Percentiles rank a stretch among this genome's conserved stretches.
These are phyloP conservation scores for Zygothrica quintamaculata DNA, from an alignment of 2,888 invertebrate genomes.

Conservation along the genomic window DNA sequence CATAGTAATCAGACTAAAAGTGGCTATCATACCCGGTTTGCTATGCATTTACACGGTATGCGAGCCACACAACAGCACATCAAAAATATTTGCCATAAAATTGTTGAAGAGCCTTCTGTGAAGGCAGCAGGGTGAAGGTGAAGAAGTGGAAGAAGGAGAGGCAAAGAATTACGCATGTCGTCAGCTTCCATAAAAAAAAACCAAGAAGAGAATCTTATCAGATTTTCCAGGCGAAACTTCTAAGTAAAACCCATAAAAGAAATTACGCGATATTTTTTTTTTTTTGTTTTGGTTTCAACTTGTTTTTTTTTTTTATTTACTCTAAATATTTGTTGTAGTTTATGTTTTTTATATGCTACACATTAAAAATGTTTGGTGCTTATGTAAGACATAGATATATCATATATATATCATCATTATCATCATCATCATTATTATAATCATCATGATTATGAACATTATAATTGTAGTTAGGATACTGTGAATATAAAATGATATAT, in stretches of 20 bases:
- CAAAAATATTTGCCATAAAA: constrained; percentile 83
- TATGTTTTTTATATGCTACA: constrained; percentile 64
- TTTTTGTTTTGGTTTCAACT: constrained; percentile 55
- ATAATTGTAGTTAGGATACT: too few species aligned
- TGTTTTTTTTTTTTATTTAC: constrained; percentile 66
- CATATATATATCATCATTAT: constrained; percentile 21
- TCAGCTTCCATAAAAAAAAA: constrained; percentile 75
- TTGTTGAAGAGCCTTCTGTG: constrained; percentile 48
- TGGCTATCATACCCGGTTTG: too few species aligned
- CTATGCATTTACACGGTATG: constrained; percentile 49
- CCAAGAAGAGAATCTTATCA: constrained; percentile 64
- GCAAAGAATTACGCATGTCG: constrained; percentile 51
- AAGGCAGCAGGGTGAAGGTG: background rate
- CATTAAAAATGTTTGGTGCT: constrained; percentile 79
- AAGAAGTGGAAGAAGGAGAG: too few species aligned
- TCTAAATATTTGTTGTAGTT: constrained; percentile 59
- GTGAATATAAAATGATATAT: constrained; percentile 25
- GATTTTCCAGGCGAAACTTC: constrained; percentile 70
- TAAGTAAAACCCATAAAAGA: constrained; percentile 76
- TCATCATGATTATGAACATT: too few species aligned
- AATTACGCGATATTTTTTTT: constrained; percentile 47
- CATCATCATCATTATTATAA: constrained; percentile 21
- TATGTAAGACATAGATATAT: constrained; percentile 56
- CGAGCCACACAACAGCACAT: constrained; percentile 49
- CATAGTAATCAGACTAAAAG: too few species aligned